Conservation (phyloP, 2,797 vertebrate genomes). For the Prunella strophiata region DNA sequence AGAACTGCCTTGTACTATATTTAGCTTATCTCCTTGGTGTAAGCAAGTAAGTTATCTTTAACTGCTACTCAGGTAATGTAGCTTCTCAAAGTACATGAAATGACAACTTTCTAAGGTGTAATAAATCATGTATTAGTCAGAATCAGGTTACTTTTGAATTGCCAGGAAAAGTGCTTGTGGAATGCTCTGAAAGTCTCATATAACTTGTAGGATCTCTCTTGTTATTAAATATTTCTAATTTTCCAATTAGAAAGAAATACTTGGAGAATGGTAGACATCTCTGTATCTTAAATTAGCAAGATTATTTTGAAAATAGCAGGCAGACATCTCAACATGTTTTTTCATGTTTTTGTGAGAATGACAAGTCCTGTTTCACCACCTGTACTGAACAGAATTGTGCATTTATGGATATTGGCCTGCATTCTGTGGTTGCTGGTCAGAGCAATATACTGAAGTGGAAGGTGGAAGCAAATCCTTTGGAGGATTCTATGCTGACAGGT, state of each 20-base stretch:
- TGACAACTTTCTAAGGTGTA: background rate
- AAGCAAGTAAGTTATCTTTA: slow-evolving; percentile 15
- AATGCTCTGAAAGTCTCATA: background rate
- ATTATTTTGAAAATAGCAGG: background rate
- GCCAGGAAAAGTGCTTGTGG: background rate
- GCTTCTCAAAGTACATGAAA: background rate
- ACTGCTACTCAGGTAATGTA: background rate
- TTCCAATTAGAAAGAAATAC: background rate
- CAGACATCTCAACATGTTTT: background rate
- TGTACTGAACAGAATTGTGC: background rate
- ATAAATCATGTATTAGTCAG: slow-evolving; percentile 9
- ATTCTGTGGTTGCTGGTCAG: background rate
- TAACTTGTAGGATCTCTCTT: background rate
- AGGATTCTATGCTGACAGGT: background rate
- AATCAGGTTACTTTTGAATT: background rate
- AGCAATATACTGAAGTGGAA: background rate
- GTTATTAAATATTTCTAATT: background rate
- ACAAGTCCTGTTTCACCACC: background rate
- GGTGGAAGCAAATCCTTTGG: background rate
- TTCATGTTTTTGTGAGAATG: background rate
- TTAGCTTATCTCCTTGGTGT: background rate
- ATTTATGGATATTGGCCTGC: background rate
- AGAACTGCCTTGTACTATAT: background rate
- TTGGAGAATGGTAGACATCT: background rate
- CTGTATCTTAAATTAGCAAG: background rate